Evolutionary conservation across 2,888 invertebrate species (phyloP).

Genomic region (Candidula unifasciata): DNA sequence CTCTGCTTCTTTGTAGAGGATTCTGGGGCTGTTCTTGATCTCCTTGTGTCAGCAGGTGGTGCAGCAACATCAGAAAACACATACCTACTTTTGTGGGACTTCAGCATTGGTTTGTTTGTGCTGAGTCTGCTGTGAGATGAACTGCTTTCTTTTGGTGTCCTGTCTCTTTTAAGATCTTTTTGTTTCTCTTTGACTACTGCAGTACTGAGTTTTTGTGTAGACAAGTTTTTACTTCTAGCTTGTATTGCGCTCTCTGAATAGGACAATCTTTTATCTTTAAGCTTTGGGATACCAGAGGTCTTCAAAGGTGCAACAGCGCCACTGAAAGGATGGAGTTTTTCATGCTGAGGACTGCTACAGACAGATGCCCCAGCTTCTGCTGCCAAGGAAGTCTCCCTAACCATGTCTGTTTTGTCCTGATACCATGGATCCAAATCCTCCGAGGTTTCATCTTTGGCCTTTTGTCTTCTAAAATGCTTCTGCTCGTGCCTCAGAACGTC

Average conservation of each 20-base stretch:
- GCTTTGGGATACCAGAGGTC: constrained; percentile 18
- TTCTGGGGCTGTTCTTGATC: not conserved
- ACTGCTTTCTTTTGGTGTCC: not conserved
- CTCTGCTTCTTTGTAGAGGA: not conserved
- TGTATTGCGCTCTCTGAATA: not conserved
- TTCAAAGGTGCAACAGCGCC: not conserved
- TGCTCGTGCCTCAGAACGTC: not conserved
- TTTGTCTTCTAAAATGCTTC: not conserved
- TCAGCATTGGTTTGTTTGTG: not conserved
- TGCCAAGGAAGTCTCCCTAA: not conserved
- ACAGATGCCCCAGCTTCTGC: not conserved
- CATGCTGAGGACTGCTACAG: not conserved
- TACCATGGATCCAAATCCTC: not conserved
- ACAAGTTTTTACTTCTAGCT: not conserved
- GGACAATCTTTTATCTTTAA: constrained; percentile 26
- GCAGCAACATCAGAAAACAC: constrained; percentile 46
- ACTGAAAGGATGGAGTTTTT: not conserved
- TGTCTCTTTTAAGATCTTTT: not conserved
- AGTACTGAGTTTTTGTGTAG: not conserved
- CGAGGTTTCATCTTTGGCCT: not conserved
- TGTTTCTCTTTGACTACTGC: not conserved
- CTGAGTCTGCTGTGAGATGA: not conserved
- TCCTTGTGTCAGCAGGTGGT: constrained; percentile 52
- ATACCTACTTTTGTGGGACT: constrained; percentile 46
- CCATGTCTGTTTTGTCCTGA: not conserved